These are phyloP conservation scores for Apis florea DNA, from an alignment of 1,140 invertebrate species.

Conservation along the genomic window DNA sequence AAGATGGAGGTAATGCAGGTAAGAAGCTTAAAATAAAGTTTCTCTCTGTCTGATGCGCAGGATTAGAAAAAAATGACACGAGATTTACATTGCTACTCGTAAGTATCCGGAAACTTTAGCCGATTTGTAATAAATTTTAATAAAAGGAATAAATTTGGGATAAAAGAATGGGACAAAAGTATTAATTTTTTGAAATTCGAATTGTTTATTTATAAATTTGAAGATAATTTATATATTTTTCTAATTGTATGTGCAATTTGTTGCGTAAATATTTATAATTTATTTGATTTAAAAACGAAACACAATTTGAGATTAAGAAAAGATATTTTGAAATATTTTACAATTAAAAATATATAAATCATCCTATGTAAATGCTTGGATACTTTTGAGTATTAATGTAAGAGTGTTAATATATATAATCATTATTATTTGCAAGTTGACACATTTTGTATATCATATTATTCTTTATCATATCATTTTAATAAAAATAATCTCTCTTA, in stretches of 20 bases:
- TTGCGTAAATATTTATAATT: background rate
- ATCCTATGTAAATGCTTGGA: background rate
- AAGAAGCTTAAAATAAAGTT: background rate
- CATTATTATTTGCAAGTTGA: background rate
- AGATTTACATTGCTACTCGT: background rate
- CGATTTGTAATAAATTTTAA: background rate
- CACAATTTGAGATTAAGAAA: too few relatives aligned
- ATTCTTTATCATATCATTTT: background rate
- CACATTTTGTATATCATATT: background rate
- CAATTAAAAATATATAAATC: too few relatives aligned
- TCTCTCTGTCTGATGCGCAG: background rate
- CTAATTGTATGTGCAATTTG: background rate
- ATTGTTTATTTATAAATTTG: background rate
- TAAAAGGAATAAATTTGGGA: background rate
- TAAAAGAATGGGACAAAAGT: background rate
- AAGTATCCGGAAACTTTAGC: background rate
- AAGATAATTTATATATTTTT: background rate
- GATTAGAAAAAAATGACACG: background rate
- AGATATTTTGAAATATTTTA: too few relatives aligned
- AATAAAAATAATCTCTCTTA: background rate
- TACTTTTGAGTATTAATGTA: background rate
- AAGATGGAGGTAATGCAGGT: too few relatives aligned
- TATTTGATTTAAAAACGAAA: background rate
- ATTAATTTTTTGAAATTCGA: background rate
- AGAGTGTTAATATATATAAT: background rate